These are phyloP conservation scores for Remorina albescens DNA, from an alignment of 2,797 vertebrate genomes.

Conservation along the genomic window DNA sequence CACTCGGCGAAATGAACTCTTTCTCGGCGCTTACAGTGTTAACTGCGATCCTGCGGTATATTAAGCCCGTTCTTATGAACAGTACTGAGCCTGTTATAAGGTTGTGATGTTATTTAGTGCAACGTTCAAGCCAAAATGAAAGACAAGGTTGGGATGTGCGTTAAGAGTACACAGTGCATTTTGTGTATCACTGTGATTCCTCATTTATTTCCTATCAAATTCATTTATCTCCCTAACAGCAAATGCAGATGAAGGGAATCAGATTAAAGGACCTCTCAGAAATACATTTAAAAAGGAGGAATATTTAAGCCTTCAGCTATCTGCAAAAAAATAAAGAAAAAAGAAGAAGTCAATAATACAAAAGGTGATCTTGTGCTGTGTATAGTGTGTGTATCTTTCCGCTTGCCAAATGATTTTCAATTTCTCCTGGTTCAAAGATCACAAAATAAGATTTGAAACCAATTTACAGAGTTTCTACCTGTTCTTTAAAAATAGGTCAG, in stretches of 20 bases:
- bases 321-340: background rate
- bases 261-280: conserved; percentile 28
- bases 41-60: conserved; percentile 47
- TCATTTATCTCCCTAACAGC: conserved; percentile 36
- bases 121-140: conserved; percentile 34
- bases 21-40: conserved; percentile 46
- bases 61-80: conserved; percentile 42
- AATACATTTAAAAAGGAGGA: conserved; percentile 16
- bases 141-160: conserved; percentile 27
- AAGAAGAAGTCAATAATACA: conserved; percentile 22
- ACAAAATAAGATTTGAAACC: conserved; percentile 61
- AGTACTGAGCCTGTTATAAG: conserved; percentile 23
- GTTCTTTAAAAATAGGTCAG: conserved; percentile 52
- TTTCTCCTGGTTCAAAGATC: conserved; percentile 63
- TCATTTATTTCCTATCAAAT: conserved; percentile 32
- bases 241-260: conserved; percentile 39
- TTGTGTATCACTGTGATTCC: conserved; percentile 1
- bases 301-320: conserved; percentile 34
- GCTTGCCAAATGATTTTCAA: conserved; percentile 47
- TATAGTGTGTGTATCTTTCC: conserved; percentile 33
- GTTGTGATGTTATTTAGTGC: conserved; percentile 41
- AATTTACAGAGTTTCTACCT: conserved; percentile 53
- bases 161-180: background rate
- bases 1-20: conserved; percentile 54
- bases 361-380: conserved; percentile 42